phyloP scores from a whole-genome alignment of 2,113 vertebrate genomes.

The Dromiciops gliroides region DNA sequence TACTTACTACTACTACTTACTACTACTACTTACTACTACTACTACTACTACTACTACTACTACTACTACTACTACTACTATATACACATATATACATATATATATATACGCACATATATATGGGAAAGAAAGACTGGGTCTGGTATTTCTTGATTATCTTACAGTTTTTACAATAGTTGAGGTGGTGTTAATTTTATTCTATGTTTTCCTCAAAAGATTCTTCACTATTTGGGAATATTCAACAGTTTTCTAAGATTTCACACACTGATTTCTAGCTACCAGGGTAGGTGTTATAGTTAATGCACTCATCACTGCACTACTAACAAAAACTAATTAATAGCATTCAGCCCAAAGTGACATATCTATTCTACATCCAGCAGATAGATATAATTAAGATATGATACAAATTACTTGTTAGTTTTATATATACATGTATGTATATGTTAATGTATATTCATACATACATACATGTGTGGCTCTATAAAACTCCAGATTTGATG shows the following conservation, averaged over 20 bases:
- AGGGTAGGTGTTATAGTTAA: slow-evolving; percentile 58
- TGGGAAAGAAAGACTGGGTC: slow-evolving; percentile 54
- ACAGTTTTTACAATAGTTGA: background rate
- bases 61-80: too few species aligned
- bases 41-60: too few species aligned
- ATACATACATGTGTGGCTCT: background rate
- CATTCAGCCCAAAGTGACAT: slow-evolving; percentile 46
- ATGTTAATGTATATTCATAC: background rate
- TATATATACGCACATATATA: too few species aligned
- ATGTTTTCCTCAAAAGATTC: background rate
- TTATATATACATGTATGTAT: background rate
- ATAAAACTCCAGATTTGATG: background rate
- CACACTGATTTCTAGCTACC: slow-evolving; percentile 47
- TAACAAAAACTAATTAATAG: slow-evolving; percentile 75
- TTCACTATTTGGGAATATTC: slow-evolving; percentile 42
- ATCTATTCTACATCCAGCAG: background rate
- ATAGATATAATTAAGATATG: slow-evolving; percentile 35
- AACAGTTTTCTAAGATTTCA: slow-evolving; percentile 59
- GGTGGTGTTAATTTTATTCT: slow-evolving; percentile 34
- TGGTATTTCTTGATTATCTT: slow-evolving; percentile 69
- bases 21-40: too few species aligned
- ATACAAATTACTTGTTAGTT: background rate
- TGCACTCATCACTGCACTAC: slow-evolving; percentile 19
- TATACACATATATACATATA: too few species aligned
- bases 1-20: too few species aligned